Conservation (phyloP, 2,888 invertebrate genomes). For the Dicroscelio sp. region DNA sequence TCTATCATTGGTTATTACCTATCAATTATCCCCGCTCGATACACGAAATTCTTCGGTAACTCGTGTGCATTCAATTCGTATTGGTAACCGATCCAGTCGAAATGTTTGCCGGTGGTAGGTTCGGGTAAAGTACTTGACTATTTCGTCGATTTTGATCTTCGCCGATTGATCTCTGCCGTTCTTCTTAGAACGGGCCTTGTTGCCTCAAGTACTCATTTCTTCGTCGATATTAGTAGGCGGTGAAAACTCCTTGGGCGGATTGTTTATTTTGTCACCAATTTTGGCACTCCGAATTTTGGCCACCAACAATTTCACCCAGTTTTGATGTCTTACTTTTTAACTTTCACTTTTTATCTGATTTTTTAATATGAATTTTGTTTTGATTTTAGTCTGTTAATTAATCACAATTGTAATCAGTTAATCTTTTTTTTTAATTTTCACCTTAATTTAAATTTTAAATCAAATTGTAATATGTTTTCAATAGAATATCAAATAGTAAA, state of each 20-base stretch:
- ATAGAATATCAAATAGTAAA: no score
- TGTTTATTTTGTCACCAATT: constrained; percentile 85
- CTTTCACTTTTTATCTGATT: no score
- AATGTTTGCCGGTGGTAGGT: constrained; percentile 79
- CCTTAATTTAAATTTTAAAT: no score
- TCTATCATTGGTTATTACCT: no score
- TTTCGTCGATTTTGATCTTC: constrained; percentile 64
- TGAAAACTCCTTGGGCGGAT: constrained; percentile 65
- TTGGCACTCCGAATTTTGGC: constrained; percentile 81
- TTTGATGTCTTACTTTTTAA: constrained; percentile 70
- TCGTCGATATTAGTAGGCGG: constrained; percentile 78
- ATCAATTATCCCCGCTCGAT: no score
- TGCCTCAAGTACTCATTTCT: constrained; percentile 76
- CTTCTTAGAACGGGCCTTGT: constrained; percentile 71
- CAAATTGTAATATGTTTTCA: no score
- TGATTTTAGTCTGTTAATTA: no score
- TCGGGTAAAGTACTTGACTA: constrained; percentile 63
- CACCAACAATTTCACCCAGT: constrained; percentile 61
- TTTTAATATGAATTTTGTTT: no score
- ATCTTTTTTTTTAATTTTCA: no score
- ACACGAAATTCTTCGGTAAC: no score
- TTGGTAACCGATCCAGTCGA: constrained; percentile 1
- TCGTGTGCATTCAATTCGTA: not conserved
- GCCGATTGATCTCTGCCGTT: constrained; percentile 76
- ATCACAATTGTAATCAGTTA: no score